A percentile compares a stretch with the other conserved stretches of the same genome.
Evolutionary conservation across 2,797 vertebrate genomes (phyloP).

Genomic region (Falco concolor): DNA sequence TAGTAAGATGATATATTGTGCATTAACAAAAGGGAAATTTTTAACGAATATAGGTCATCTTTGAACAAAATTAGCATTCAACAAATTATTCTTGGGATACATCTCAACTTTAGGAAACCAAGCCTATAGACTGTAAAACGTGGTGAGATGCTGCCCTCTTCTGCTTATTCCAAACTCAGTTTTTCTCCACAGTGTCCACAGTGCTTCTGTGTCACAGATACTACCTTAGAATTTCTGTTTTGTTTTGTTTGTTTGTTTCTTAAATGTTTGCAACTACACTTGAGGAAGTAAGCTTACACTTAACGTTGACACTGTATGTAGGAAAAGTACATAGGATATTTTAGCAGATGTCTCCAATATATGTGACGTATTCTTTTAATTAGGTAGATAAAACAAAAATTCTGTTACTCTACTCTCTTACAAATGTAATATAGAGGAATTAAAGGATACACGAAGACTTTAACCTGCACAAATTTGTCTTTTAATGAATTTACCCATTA

Average conservation of each 20-base stretch:
- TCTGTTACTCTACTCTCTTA: neutral
- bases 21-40: constrained; percentile 5
- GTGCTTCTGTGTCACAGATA: neutral
- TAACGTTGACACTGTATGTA: neutral
- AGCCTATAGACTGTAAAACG: neutral
- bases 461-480: neutral
- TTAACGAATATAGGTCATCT: constrained; percentile 55
- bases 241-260: neutral
- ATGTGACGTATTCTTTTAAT: neutral
- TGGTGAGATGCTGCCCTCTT: constrained; percentile 69
- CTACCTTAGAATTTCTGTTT: too few relatives aligned
- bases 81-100: neutral
- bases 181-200: neutral
- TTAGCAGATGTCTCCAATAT: neutral
- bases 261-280: neutral
- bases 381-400: neutral
- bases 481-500: neutral
- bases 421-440: neutral
- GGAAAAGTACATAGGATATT: neutral
- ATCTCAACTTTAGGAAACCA: neutral
- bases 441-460: neutral
- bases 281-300: neutral
- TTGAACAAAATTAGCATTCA: constrained; percentile 51
- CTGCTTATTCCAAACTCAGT: neutral
- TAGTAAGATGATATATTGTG: constrained; percentile 22